A percentile compares a stretch with the other conserved stretches of the same genome.
Conservation (phyloP, 2,888 invertebrate genomes). For the Rosalia funebris region DNA sequence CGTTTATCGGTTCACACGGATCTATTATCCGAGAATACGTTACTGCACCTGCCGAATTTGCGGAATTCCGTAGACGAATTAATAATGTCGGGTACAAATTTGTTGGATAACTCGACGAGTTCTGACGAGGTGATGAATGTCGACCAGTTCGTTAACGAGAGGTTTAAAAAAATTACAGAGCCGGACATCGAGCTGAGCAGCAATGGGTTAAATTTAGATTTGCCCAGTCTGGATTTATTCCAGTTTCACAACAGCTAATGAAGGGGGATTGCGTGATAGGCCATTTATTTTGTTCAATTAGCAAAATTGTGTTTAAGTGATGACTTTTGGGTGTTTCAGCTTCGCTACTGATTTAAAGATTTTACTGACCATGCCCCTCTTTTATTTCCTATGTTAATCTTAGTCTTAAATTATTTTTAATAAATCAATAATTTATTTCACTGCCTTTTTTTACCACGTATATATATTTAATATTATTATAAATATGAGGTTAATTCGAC, state of each 20-base stretch:
- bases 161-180: slow-evolving; percentile 61
- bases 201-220: slow-evolving; percentile 55
- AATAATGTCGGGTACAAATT: slow-evolving; percentile 54
- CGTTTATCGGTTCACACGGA: slow-evolving; percentile 25
- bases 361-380: no score
- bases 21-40: slow-evolving; percentile 52
- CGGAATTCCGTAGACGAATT: slow-evolving; percentile 55
- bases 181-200: slow-evolving; percentile 55
- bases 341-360: no score
- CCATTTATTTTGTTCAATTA: no score
- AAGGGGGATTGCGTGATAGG: no score
- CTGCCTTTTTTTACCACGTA: no score
- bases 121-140: slow-evolving; percentile 63
- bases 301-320: no score
- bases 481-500: no score
- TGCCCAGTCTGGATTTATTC: slow-evolving; percentile 60
- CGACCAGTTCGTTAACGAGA: slow-evolving; percentile 63
- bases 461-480: no score
- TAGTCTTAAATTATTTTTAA: no score
- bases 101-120: slow-evolving; percentile 59
- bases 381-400: no score
- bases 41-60: slow-evolving; percentile 49
- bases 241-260: slow-evolving; percentile 56
- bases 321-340: no score
- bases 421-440: no score